Evolutionary conservation across 2,797 vertebrate genomes (phyloP).

Genomic region (Mormyrus hasselquistii): DNA sequence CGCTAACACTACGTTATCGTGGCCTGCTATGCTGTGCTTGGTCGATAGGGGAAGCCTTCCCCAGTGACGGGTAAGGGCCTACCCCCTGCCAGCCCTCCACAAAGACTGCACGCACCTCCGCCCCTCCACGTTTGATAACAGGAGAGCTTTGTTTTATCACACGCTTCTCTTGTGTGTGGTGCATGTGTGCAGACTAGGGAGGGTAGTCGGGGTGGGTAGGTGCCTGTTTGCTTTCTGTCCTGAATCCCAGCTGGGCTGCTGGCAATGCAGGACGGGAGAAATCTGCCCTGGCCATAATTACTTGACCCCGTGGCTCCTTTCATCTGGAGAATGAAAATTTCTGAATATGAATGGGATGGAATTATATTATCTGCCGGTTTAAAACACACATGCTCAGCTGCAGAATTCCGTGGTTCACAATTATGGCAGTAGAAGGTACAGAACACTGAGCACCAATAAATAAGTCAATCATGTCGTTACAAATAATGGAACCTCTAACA

Average conservation of each 20-base stretch:
- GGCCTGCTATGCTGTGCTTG: not conserved
- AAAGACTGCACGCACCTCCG: not conserved
- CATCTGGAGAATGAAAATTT: conserved; percentile 14
- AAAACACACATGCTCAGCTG: not conserved
- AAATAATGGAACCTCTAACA: not conserved
- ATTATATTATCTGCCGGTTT: conserved; percentile 2
- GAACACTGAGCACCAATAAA: not conserved
- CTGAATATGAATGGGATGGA: conserved; percentile 15
- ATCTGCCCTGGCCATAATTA: conserved; percentile 8
- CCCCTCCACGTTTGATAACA: not conserved
- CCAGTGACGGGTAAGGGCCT: not conserved
- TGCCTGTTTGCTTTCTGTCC: conserved; percentile 14
- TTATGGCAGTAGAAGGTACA: not conserved
- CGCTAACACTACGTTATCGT: not conserved
- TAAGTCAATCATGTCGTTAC: not conserved
- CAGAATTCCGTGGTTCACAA: not conserved
- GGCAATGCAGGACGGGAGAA: not conserved
- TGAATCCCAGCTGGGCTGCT: not conserved
- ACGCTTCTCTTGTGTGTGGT: conserved; percentile 9
- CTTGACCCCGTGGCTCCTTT: conserved; percentile 1
- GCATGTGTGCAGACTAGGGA: not conserved
- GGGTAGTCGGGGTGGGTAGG: not conserved
- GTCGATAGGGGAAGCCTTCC: not conserved
- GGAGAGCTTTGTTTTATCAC: conserved; percentile 15
- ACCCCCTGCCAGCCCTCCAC: not conserved